Base-by-base conservation (phyloP, 2,113 vertebrate genomes). In the Thalassoma bifasciatum region DNA sequence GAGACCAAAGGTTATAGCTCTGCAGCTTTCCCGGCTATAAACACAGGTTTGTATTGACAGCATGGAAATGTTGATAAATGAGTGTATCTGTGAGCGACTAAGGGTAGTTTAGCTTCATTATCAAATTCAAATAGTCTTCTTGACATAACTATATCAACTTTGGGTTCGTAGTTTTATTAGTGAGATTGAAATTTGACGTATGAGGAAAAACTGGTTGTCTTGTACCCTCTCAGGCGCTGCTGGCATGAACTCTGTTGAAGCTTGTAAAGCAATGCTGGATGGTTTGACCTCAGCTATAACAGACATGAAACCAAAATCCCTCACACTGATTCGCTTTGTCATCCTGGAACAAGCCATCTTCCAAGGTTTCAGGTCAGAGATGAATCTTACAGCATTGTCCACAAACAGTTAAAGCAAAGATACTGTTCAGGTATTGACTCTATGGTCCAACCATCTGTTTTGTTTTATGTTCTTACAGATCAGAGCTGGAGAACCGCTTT, bases 221-320 rank as follows among this genome's bases (percentile, higher is more conserved):
- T 19, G 21, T 21, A 10, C 51, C 52, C 16, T 44, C 14, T 24
- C 74, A 92, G 91, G 91, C 57, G 24, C 0, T 2, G 91, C 3
- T 19, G 56, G 64, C 3, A 58, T 90, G 79, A 30, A 81, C 44
- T 10, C 7, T 2, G 3, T 0, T 10, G 42, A 10, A 49, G 87
- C 87, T 7, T 82, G 85, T 51, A 82, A 66, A 72, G 85, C 87
- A 30, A 91, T 92, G 86, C 37, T 92, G 57, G 89, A 91, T 13
- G 87, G 90, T 1, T 66, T 92, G n/a, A 70, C 76, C 1, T 36
- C 66, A 4, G 76, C 83, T 9, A 76, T 92, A 36, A 68, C 1
- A 2, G 51, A 83, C 11, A 19, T 75, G 11, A 81, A 62, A 37
- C 82, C 71, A 38, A 64, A 30, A 0, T 77, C 46, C 16, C 66